Base-by-base conservation (phyloP, 2,888 invertebrate genomes). In the Mesorhabditis belari region DNA sequence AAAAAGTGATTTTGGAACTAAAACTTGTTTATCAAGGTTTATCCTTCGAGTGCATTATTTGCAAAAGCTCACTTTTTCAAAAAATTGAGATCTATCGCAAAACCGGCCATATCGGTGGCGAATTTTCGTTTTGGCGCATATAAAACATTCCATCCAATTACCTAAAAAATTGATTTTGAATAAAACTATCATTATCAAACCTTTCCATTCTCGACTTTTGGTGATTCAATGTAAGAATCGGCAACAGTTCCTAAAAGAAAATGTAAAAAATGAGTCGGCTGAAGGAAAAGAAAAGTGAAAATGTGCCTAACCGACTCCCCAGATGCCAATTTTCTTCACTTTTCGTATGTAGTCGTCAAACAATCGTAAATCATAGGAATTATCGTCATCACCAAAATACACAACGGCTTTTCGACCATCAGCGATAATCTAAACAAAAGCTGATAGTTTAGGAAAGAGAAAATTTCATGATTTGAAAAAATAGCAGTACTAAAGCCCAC, bases 351-450 rank as follows among this genome's bases (percentile, higher is more conserved):
- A 70, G 0, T 69, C 64, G 4, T 61, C 63, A 44, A 69, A 70
- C 4, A 70, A 44, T 26, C 70, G 60, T 25, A 61, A 55, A 55
- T 70, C 70, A 52, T 70, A 70, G 2, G 68, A 57, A 57, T 70
- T 70, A 51, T 70, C 70, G 57, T 70, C 70, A 51, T 70, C 70
- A 5, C 63, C 70, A 51, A 70, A 70, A 56, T 70, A 70, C 5
- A 70, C 62, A 49, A 17, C n/a, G 44, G 44, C 44, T 35, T 35
- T 9, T 1, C 12, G 44, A 1, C n/a, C 44, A n/a, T 1, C 12
- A n/a, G 12, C 44, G 44, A 35, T n/a, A n/a, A 35, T 1, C 44
- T 35, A 35, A 35, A 35, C 12, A 1, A n/a, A 35, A 35, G 12
- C n/a, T 35, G 12, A 17, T 9, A 35, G n/a, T 9, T 1, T 9